These are phyloP conservation scores for Andricus curvator DNA, from an alignment of 2,888 invertebrate genomes.

Conservation along the genomic window DNA sequence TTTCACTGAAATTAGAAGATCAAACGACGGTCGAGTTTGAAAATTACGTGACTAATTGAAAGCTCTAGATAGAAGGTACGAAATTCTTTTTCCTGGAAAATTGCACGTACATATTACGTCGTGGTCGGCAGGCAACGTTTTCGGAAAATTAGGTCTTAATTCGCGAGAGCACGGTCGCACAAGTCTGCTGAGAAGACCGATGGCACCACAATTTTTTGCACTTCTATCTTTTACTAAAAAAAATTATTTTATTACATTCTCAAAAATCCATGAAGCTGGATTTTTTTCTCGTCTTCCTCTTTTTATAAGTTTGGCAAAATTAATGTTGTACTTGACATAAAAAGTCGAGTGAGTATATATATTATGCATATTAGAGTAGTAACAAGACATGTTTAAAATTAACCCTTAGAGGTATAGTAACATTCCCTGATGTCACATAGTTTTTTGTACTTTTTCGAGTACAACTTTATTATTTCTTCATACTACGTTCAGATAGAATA, in stretches of 20 bases:
- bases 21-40: conserved; percentile 14
- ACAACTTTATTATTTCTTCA: too few relatives aligned
- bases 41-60: conserved; percentile 25
- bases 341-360: too few relatives aligned
- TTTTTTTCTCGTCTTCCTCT: background rate
- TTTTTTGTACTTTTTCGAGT: too few relatives aligned
- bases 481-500: too few relatives aligned
- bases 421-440: too few relatives aligned
- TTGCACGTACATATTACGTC: conserved; percentile 5
- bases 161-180: conserved; percentile 22
- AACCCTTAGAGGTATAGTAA: too few relatives aligned
- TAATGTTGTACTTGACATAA: too few relatives aligned
- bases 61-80: background rate
- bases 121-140: background rate
- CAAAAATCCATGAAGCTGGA: background rate
- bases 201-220: conserved; percentile 15
- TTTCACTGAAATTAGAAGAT: background rate
- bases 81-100: conserved; percentile 16
- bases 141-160: conserved; percentile 32
- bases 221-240: background rate
- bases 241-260: background rate
- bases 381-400: too few relatives aligned
- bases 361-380: too few relatives aligned
- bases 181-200: conserved; percentile 9
- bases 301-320: background rate